Conservation (phyloP, 1,140 invertebrate species). For the Cotesia chilonis region DNA sequence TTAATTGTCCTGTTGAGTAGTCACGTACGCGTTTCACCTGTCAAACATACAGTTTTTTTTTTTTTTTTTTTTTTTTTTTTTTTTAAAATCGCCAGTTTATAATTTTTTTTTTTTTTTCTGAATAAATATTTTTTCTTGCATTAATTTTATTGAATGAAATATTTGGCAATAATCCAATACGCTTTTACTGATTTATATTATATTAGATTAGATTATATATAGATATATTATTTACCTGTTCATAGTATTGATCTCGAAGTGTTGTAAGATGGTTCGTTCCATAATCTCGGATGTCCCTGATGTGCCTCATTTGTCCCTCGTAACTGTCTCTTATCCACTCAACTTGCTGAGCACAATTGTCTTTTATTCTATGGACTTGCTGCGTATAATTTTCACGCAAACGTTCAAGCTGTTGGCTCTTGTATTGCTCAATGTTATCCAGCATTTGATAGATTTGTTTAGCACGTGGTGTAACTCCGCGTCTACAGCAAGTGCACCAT, state of each 20-base stretch:
- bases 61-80: conserved; percentile 10
- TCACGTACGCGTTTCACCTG: conserved; percentile 86
- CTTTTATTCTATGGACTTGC: conserved; percentile 89
- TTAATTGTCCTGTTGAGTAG: conserved; percentile 88
- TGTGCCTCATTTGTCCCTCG: conserved; percentile 83
- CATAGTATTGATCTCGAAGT: conserved; percentile 89
- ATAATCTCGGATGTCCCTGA: conserved; percentile 89
- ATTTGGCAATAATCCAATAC: not conserved
- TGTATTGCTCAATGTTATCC: conserved; percentile 90
- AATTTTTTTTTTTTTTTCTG: not conserved
- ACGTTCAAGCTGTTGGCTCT: conserved; percentile 85
- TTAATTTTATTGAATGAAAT: not conserved
- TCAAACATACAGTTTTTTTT: conserved; percentile 26
- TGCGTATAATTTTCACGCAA: conserved; percentile 90
- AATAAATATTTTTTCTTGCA: not conserved
- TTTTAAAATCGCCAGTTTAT: not conserved
- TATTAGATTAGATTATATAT: conserved; percentile 68
- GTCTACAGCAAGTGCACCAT: conserved; percentile 75
- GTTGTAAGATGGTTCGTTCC: conserved; percentile 85
- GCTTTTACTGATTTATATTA: conserved; percentile 52
- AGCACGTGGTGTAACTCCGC: conserved; percentile 76
- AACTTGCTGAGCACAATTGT: conserved; percentile 92
- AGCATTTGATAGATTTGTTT: conserved; percentile 86
- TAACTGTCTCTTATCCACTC: conserved; percentile 94
- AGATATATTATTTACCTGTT: conserved; percentile 73